Base-by-base conservation (phyloP, 2,797 vertebrate species). In the Adelosebastes latens region DNA sequence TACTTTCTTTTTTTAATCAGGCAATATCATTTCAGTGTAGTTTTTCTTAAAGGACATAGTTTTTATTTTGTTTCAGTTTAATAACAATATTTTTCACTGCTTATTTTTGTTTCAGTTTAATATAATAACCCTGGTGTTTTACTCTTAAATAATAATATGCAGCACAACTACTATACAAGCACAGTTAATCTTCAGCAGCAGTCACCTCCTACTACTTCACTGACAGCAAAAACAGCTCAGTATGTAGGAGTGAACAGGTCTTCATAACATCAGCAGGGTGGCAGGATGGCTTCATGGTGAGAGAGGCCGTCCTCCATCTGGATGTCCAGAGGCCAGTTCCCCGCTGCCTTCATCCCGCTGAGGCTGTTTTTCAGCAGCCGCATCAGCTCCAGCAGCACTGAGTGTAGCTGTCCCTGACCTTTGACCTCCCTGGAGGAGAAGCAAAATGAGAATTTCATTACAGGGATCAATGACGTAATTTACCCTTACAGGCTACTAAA, bases 321-420 rank as follows among this genome's bases (percentile, higher is more conserved):
- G 77, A 82, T 52, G 75, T 81, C 80, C 75, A 67, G 49, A 85
- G 77, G 80, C 78, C 61, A 39, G 49, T 27, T 71, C 56, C 62
- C 78, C 10, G 69, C 58, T 65, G 68, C 49, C 53, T 68, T 55
- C 24, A 22, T 8, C 64, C 63, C 0, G 4, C 72, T 42, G 68
- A 78, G 65, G 42, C 65, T 1, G 16, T 60, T 72, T 61, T 60
- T 32, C 34, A 1, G 53, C 22, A 49, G 69, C 49, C 0, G 14
- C 8, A 12, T 16, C 49, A 14, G 27, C 39, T 60, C 52, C 64
- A 24, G 2, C 18, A 49, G 34, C 25, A 22, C 20, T 6, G 55
- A 77, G 58, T 42, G 18, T n/a, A 5, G 71, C 55, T 52, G 39
- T 79, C 49, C 39, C 31, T 82, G 69, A 83, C 52, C 65, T 83